Evolutionary conservation across 2,888 invertebrate genomes (phyloP).

Genomic region (Dendrolimus houi): DNA sequence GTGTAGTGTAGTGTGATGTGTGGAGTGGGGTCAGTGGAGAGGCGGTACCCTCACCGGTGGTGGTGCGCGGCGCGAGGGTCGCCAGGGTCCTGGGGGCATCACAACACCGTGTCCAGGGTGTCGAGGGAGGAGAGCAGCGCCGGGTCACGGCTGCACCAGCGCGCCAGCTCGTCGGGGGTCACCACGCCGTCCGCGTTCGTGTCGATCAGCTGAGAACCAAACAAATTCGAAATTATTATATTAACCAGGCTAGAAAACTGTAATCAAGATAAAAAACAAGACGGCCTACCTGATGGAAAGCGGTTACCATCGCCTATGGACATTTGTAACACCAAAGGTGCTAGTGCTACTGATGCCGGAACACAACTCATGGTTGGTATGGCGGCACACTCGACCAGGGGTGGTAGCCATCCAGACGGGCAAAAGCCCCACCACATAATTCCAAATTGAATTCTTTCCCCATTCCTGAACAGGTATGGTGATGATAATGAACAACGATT

Average conservation of each 20-base stretch:
- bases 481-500: too few relatives aligned
- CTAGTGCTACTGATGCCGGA: too few relatives aligned
- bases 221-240: too few relatives aligned
- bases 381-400: too few relatives aligned
- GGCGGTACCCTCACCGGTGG: conserved; percentile 19
- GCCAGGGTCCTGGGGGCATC: conserved; percentile 44
- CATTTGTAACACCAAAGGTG: not conserved
- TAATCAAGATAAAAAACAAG: too few relatives aligned
- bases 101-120: conserved; percentile 86
- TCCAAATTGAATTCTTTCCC: too few relatives aligned
- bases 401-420: too few relatives aligned
- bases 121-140: conserved; percentile 81
- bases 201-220: conserved; percentile 82
- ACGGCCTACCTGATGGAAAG: not conserved
- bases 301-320: not conserved
- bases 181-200: conserved; percentile 87
- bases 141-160: conserved; percentile 86
- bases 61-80: conserved; percentile 15
- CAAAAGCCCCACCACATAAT: too few relatives aligned
- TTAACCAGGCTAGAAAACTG: not conserved
- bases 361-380: too few relatives aligned
- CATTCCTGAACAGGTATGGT: too few relatives aligned
- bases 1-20: too few relatives aligned
- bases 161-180: conserved; percentile 86
- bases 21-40: too few relatives aligned